Evolutionary conservation across 2,113 vertebrate genomes (phyloP).

Genomic region (Myrmecophaga tridactyla): DNA sequence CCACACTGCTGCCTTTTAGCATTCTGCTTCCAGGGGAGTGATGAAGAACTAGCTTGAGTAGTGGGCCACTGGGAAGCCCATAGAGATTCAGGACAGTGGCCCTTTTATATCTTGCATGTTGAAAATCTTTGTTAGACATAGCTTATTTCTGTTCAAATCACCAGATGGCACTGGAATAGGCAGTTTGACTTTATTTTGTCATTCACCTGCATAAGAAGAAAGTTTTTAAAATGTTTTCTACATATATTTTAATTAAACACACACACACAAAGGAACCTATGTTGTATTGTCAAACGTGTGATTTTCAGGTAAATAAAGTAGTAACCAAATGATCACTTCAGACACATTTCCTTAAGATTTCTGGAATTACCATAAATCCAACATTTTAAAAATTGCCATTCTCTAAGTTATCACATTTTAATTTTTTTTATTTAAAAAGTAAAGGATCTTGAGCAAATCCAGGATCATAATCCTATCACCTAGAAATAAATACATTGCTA

Average conservation of each 20-base stretch:
- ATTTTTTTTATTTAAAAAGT: neutral
- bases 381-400: neutral
- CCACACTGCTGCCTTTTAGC: accelerated
- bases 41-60: accelerated
- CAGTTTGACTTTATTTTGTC: neutral
- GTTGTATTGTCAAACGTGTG: neutral
- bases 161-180: neutral
- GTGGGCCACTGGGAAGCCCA: too few species aligned
- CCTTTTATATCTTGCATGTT: neutral
- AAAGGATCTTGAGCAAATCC: neutral
- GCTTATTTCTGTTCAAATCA: neutral
- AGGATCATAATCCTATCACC: neutral
- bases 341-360: neutral
- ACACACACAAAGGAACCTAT: neutral
- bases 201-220: neutral
- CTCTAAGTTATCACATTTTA: neutral
- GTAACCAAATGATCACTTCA: neutral
- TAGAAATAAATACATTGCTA: neutral
- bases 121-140: accelerated
- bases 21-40: neutral
- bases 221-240: neutral
- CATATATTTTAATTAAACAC: neutral
- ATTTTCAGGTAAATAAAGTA: neutral
- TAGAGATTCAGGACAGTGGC: accelerated
- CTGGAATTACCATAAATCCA: neutral